Conservation (phyloP, 1,140 invertebrate genomes). For the Lineus longissimus region DNA sequence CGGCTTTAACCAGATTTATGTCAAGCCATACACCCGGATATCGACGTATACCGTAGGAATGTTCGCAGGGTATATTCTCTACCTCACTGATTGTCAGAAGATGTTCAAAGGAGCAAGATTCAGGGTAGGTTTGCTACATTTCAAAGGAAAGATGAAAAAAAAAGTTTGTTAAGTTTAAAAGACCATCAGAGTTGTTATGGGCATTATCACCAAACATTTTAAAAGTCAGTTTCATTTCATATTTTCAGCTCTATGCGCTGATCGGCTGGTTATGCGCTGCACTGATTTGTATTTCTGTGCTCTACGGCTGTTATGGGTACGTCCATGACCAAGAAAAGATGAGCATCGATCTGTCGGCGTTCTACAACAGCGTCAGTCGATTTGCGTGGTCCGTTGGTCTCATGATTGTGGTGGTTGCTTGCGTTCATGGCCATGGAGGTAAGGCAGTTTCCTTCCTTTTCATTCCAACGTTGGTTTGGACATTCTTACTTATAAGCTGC, state of each 20-base stretch:
- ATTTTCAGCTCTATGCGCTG: background rate
- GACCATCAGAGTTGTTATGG: too few relatives aligned
- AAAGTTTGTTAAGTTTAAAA: too few relatives aligned
- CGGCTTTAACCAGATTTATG: constrained; percentile 63
- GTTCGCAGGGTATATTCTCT: constrained; percentile 46
- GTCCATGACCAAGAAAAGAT: constrained; percentile 7
- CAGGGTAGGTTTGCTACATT: too few relatives aligned
- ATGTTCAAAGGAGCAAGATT: background rate
- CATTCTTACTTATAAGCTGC: too few relatives aligned
- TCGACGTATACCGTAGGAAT: constrained; percentile 57
- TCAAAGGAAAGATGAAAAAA: too few relatives aligned
- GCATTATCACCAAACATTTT: too few relatives aligned
- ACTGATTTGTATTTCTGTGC: background rate
- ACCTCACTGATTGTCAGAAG: constrained; percentile 6
- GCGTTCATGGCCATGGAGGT: background rate
- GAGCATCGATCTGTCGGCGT: constrained; percentile 17
- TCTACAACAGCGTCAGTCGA: constrained; percentile 38
- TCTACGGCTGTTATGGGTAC: constrained; percentile 5
- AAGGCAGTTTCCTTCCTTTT: too few relatives aligned
- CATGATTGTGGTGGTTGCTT: constrained; percentile 48
- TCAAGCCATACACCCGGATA: constrained; percentile 58
- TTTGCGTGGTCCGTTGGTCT: constrained; percentile 40
- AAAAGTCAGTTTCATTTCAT: background rate
- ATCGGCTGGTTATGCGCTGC: background rate
- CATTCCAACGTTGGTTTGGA: too few relatives aligned